Evolutionary conservation across 2,888 invertebrate genomes (phyloP).

Genomic region (Tillus elongatus): DNA sequence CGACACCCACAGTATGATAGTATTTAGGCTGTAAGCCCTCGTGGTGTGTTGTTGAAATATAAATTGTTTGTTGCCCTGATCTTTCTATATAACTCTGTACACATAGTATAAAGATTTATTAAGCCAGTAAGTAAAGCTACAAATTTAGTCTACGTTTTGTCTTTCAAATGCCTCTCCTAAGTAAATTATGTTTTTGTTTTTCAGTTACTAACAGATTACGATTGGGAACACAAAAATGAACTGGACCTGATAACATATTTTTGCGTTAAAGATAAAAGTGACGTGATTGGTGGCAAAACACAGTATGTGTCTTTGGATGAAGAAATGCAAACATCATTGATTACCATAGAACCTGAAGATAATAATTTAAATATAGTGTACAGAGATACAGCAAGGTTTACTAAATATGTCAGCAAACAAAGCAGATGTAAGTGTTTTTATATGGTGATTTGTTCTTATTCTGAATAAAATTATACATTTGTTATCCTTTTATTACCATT

Average conservation of each 20-base stretch:
- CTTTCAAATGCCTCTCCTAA: too few species aligned
- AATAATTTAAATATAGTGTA: constrained; percentile 63
- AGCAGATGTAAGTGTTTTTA: constrained; percentile 34
- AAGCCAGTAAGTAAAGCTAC: neutral
- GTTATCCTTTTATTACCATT: neutral
- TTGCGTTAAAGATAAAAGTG: constrained; percentile 23
- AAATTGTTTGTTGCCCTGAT: too few species aligned
- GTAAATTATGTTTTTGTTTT: too few species aligned
- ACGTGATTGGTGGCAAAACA: constrained; percentile 35
- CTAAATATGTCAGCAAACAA: constrained; percentile 37
- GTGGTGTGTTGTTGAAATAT: too few species aligned
- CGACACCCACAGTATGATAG: too few species aligned
- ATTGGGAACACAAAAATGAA: constrained; percentile 35
- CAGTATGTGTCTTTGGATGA: constrained; percentile 37
- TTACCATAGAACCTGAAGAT: constrained; percentile 54
- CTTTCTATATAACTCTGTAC: too few species aligned
- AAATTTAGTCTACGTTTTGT: constrained; percentile 5
- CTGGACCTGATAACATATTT: constrained; percentile 37
- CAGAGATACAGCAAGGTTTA: constrained; percentile 46
- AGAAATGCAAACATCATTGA: constrained; percentile 36
- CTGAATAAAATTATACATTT: constrained; percentile 28
- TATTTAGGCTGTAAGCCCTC: too few species aligned
- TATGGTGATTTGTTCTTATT: constrained; percentile 36
- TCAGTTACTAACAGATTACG: constrained; percentile 36
- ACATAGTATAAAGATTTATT: too few species aligned